Base-by-base conservation (phyloP, 1,140 invertebrate species). In the Helicoverpa armigera region DNA sequence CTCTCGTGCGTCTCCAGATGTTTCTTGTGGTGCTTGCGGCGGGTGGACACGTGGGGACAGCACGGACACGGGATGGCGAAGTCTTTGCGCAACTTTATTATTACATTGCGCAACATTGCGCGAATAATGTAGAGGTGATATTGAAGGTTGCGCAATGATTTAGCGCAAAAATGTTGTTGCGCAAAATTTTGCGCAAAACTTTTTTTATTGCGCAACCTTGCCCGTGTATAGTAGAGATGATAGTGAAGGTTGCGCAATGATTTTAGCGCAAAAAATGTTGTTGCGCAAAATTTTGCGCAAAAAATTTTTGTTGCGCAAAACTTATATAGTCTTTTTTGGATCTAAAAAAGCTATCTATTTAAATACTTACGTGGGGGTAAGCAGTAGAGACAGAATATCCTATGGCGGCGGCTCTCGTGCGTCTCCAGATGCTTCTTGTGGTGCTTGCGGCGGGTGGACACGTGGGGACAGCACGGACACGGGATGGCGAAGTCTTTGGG, bases 381-480 rank as follows among this genome's bases (percentile, higher is more conserved):
- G 48, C 93, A 94, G 79, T 94, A 94, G 2, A 86, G 23, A 61
- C 93, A 94, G 86, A 91, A 93, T 84, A 94, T 90, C 82, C 92
- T 82, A 54, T 87, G 90, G 0, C 85, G 72, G 61, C 83, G 81
- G 13, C 89, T 83, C 83, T 88, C 87, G 82, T 94, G 93, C 4
- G 85, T 77, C 54, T 90, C 90, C 7, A 94, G 84, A 35, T 94
- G 93, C 18, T 91, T 90, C 86, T 93, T 93, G 81, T 93, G 93
- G 1, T 89, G 89, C 73, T 93, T 94, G n/a, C 90, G 80, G 9
- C 92, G 82, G 18, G 90, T 83, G 53, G 91, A 92, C 54, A 94
- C 90, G 84, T 93, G 92, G 0, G 90, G 91, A 65, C 93, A 94
- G 84, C 93, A 94, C 1, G 93, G 93, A 63, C 93, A 94, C 9